Conservation (phyloP, 2,888 invertebrate genomes). For the Hylaea fasciaria region DNA sequence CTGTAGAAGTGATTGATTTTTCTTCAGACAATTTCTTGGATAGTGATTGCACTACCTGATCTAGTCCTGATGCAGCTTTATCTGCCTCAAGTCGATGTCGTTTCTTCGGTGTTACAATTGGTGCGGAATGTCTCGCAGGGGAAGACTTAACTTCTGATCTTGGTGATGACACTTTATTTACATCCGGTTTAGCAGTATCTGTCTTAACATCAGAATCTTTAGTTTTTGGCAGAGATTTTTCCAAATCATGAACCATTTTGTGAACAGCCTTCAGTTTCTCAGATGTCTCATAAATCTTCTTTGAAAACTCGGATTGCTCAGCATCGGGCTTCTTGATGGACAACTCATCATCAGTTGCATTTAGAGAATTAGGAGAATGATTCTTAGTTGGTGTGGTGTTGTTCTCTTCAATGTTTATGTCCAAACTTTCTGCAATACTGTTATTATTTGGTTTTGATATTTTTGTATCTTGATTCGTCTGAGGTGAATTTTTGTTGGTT, state of each 20-base stretch:
- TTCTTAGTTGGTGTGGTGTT: slow-evolving; percentile 53
- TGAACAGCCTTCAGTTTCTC: slow-evolving; percentile 81
- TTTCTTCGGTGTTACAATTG: slow-evolving; percentile 89
- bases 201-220: slow-evolving; percentile 68
- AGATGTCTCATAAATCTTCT: slow-evolving; percentile 80
- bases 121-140: slow-evolving; percentile 71
- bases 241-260: slow-evolving; percentile 78
- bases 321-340: slow-evolving; percentile 69
- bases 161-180: slow-evolving; percentile 67
- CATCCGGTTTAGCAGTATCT: slow-evolving; percentile 66
- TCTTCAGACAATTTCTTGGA: slow-evolving; percentile 80
- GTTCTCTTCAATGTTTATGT: slow-evolving; percentile 56
- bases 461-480: slow-evolving; percentile 54
- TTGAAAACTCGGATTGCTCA: slow-evolving; percentile 79
- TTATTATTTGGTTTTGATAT: slow-evolving; percentile 49
- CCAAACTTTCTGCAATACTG: slow-evolving; percentile 49
- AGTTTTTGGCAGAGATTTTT: slow-evolving; percentile 74
- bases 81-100: slow-evolving; percentile 88
- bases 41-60: slow-evolving; percentile 79
- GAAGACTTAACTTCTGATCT: slow-evolving; percentile 70
- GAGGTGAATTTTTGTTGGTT: slow-evolving; percentile 55
- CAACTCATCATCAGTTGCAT: slow-evolving; percentile 66
- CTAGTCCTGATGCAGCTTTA: slow-evolving; percentile 71
- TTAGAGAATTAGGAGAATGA: slow-evolving; percentile 52
- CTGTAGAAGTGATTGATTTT: slow-evolving; percentile 52